Evolutionary conservation across 2,888 invertebrate genomes (phyloP).

Genomic region (Heliconius ismenius): DNA sequence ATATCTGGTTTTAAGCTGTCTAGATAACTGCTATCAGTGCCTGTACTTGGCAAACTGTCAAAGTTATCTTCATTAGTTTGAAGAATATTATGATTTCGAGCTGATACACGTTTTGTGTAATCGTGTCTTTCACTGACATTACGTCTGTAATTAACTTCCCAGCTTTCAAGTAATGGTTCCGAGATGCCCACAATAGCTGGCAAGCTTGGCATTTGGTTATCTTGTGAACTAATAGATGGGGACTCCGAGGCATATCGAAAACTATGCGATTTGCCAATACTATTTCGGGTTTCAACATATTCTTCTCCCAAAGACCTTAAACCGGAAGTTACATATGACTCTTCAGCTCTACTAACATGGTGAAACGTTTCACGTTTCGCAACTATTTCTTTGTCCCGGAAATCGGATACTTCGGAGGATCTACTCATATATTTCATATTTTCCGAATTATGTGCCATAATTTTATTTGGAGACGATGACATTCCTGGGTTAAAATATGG

Average conservation of each 20-base stretch:
- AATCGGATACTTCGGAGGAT: conserved; percentile 69
- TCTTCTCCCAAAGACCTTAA: conserved; percentile 74
- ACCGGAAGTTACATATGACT: conserved; percentile 66
- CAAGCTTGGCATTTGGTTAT: conserved; percentile 78
- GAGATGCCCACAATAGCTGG: conserved; percentile 79
- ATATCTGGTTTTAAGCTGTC: conserved; percentile 75
- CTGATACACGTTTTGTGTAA: conserved; percentile 68
- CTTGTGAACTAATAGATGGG: conserved; percentile 74
- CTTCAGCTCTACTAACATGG: conserved; percentile 63
- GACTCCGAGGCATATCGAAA: conserved; percentile 84
- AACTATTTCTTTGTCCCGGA: conserved; percentile 62
- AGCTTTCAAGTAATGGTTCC: conserved; percentile 76
- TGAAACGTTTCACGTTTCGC: conserved; percentile 62
- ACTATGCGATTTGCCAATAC: conserved; percentile 87
- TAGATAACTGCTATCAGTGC: conserved; percentile 76
- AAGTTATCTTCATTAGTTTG: conserved; percentile 68
- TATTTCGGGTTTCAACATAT: conserved; percentile 76
- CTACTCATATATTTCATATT: conserved; percentile 66
- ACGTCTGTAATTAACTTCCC: conserved; percentile 78
- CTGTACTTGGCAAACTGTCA: conserved; percentile 75
- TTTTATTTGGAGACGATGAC: conserved; percentile 73
- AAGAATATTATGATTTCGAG: conserved; percentile 68
- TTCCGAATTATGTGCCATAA: conserved; percentile 70
- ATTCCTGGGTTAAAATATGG: conserved; percentile 71
- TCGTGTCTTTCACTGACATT: conserved; percentile 72